Conservation (phyloP, 2,113 vertebrate species). For the Crotophaga sulcirostris region DNA sequence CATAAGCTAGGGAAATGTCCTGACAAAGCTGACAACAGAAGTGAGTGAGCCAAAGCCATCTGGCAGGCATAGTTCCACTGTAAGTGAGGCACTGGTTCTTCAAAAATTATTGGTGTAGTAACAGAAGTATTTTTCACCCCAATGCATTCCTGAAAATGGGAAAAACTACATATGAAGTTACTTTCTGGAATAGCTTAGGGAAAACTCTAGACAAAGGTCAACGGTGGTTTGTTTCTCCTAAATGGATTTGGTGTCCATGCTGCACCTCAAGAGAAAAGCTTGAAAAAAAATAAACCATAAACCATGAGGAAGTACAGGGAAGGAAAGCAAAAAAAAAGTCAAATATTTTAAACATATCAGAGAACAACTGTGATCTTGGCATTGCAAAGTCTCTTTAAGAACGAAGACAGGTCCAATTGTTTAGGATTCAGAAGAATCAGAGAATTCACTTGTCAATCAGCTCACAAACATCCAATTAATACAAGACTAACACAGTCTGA, state of each 20-base stretch:
- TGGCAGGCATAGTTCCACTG: not conserved
- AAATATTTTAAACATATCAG: not conserved
- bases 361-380: not conserved
- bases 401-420: not conserved
- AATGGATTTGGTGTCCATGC: not conserved
- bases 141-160: not conserved
- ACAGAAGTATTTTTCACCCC: not conserved
- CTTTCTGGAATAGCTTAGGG: not conserved
- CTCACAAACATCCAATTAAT: not conserved
- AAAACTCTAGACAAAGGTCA: not conserved
- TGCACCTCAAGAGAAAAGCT: not conserved
- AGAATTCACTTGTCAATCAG: not conserved
- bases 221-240: not conserved
- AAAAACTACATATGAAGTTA: not conserved
- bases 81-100: not conserved
- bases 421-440: not conserved
- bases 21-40: not conserved
- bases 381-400: not conserved
- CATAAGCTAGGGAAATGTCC: not conserved
- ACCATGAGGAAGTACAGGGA: not conserved
- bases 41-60: not conserved
- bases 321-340: not conserved
- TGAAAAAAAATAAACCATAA: not conserved
- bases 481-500: not conserved
- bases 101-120: not conserved